Evolutionary conservation across 2,888 invertebrate species (phyloP).

Genomic region (Platycnemis pennipes): DNA sequence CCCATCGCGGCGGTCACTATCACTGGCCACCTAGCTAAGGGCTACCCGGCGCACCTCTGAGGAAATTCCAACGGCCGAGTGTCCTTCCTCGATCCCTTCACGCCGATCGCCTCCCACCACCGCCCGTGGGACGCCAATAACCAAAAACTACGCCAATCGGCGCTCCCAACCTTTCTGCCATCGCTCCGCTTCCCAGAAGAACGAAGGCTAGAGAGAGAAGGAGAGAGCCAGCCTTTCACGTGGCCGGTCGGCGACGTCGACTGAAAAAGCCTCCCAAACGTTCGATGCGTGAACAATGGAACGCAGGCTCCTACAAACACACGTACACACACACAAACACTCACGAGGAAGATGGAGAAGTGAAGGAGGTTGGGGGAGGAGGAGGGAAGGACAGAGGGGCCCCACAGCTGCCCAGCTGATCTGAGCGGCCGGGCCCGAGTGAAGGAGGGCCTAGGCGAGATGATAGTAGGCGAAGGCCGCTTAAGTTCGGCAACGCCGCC

Average conservation of each 20-base stretch:
- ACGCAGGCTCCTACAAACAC: constrained; percentile 33
- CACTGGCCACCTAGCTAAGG: background rate
- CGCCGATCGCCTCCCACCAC: background rate
- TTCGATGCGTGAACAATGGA: constrained; percentile 57
- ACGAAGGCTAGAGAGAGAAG: background rate
- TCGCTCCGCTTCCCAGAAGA: constrained; percentile 28
- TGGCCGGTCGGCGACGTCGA: constrained; percentile 53
- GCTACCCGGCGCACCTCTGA: background rate
- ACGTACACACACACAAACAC: constrained; percentile 3
- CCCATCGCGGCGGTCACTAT: background rate
- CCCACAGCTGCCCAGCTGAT: constrained; percentile 63
- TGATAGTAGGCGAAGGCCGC: constrained; percentile 8
- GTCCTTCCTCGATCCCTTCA: background rate
- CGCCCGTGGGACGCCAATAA: background rate
- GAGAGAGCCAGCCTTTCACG: constrained; percentile 44
- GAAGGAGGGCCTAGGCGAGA: background rate
- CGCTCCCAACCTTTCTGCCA: background rate
- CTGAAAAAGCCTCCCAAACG: constrained; percentile 29
- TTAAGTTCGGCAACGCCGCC: constrained; percentile 39
- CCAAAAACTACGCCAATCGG: background rate
- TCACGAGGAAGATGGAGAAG: constrained; percentile 32
- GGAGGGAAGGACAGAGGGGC: background rate
- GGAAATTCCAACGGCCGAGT: constrained; percentile 58
- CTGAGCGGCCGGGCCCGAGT: background rate
- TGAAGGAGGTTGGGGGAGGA: constrained; percentile 19